phyloP scores from a whole-genome alignment of 2,888 invertebrate species.

The Lacanobia wlatinum region DNA sequence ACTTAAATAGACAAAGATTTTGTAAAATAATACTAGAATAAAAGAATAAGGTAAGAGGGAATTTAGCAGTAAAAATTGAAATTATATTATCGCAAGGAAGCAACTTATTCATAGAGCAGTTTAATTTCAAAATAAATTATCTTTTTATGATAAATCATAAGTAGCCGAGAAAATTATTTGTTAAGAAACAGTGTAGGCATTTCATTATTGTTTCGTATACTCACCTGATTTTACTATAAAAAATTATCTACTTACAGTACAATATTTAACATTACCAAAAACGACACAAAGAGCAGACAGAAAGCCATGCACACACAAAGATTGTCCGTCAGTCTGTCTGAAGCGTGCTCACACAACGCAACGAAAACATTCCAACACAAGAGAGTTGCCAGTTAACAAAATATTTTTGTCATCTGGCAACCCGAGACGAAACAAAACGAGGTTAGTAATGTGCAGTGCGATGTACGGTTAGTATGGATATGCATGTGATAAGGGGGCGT shows the following conservation, averaged over 20 bases:
- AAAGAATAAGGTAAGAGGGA: neutral
- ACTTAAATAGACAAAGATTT: slow-evolving; percentile 1
- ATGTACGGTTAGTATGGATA: slow-evolving; percentile 65
- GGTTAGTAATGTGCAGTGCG: slow-evolving; percentile 65
- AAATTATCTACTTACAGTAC: slow-evolving; percentile 40
- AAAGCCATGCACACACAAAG: slow-evolving; percentile 59
- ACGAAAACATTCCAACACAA: slow-evolving; percentile 52
- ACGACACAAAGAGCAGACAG: slow-evolving; percentile 58
- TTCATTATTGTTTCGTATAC: slow-evolving; percentile 18
- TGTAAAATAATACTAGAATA: neutral
- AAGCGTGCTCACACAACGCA: slow-evolving; percentile 51
- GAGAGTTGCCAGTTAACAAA: slow-evolving; percentile 50
- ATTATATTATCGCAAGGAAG: slow-evolving; percentile 18
- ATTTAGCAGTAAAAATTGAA: neutral
- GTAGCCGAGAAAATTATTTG: neutral
- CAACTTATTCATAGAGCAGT: neutral
- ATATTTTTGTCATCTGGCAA: slow-evolving; percentile 43
- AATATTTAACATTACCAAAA: slow-evolving; percentile 24
- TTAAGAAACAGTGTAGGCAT: neutral
- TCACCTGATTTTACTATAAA: slow-evolving; percentile 41
- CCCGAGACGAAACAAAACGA: slow-evolving; percentile 41
- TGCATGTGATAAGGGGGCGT: slow-evolving; percentile 56
- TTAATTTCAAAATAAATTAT: neutral
- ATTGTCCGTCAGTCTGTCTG: slow-evolving; percentile 42
- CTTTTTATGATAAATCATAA: neutral